Evolutionary conservation across 2,113 vertebrate species (phyloP).

Genomic region (Aldabrachelys gigantea): DNA sequence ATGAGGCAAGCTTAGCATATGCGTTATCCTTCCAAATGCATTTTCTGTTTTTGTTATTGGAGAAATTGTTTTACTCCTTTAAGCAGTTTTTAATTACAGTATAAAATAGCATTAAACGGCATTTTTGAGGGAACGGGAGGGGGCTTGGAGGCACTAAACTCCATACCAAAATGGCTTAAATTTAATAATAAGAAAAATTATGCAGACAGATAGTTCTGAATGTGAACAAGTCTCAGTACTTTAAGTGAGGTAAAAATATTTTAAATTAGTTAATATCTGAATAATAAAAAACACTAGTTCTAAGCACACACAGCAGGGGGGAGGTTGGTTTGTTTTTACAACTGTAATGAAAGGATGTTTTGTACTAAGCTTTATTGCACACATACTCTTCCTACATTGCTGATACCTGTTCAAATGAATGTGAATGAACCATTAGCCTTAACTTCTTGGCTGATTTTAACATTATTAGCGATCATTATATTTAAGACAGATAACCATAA

Average conservation of each 20-base stretch:
- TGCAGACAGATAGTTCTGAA: background rate
- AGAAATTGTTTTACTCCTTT: background rate
- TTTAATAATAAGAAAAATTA: background rate
- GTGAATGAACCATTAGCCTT: background rate
- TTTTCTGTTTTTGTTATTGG: constrained; percentile 10
- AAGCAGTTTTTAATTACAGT: background rate
- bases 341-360: background rate
- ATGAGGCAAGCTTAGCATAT: background rate
- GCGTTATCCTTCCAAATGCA: background rate
- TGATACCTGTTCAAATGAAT: background rate
- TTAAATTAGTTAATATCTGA: background rate
- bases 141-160: background rate
- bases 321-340: background rate
- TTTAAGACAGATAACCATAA: background rate
- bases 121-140: background rate
- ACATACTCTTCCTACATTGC: background rate
- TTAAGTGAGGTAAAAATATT: background rate
- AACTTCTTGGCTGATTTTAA: background rate
- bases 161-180: background rate
- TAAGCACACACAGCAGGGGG: background rate
- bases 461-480: background rate
- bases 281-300: background rate
- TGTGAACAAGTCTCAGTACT: accelerated
- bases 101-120: background rate
- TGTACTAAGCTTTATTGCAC: background rate